Percentiles rank a stretch among this genome's conserved stretches.
Conservation (phyloP, 2,888 invertebrate genomes). For the Scaptodrosophila latifasciaeformis region DNA sequence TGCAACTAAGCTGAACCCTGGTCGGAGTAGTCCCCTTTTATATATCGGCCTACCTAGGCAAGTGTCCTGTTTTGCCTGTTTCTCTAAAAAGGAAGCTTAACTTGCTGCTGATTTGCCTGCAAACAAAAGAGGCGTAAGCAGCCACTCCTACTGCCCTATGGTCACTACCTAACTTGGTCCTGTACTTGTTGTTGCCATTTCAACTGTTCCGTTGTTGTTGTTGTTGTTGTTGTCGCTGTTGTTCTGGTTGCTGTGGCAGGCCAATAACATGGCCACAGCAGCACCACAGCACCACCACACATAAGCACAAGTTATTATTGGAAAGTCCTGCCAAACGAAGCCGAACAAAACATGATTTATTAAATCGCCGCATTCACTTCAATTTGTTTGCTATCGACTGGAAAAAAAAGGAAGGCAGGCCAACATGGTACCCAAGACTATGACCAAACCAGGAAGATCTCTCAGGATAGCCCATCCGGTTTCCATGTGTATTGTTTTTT, state of each 20-base stretch:
- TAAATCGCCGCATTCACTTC: constrained; percentile 67
- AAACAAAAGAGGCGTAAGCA: not conserved
- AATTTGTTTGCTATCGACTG: constrained; percentile 69
- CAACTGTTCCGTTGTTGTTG: not conserved
- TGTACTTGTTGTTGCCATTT: not conserved
- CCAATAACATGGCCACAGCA: constrained; percentile 55
- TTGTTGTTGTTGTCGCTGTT: constrained; percentile 21
- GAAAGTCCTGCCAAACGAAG: constrained; percentile 37
- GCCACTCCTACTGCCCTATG: too few relatives aligned
- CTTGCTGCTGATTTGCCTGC: too few relatives aligned
- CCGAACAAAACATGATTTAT: constrained; percentile 67
- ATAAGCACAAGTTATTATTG: constrained; percentile 66
- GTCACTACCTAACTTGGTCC: not conserved
- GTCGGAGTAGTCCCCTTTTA: too few relatives aligned
- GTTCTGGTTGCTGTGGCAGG: constrained; percentile 33
- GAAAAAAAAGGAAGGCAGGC: constrained; percentile 47
- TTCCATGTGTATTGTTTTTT: too few relatives aligned
- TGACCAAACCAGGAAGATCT: constrained; percentile 16
- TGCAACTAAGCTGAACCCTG: constrained; percentile 41
- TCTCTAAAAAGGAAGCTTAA: too few relatives aligned
- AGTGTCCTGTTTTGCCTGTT: too few relatives aligned
- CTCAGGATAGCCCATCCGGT: too few relatives aligned
- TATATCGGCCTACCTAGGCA: too few relatives aligned
- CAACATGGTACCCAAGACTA: constrained; percentile 51
- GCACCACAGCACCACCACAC: too few relatives aligned